Percentiles rank a stretch among this genome's conserved stretches.
These are phyloP conservation scores for Drosophila formosana DNA, from an alignment of 2,888 invertebrate species.

Conservation along the genomic window DNA sequence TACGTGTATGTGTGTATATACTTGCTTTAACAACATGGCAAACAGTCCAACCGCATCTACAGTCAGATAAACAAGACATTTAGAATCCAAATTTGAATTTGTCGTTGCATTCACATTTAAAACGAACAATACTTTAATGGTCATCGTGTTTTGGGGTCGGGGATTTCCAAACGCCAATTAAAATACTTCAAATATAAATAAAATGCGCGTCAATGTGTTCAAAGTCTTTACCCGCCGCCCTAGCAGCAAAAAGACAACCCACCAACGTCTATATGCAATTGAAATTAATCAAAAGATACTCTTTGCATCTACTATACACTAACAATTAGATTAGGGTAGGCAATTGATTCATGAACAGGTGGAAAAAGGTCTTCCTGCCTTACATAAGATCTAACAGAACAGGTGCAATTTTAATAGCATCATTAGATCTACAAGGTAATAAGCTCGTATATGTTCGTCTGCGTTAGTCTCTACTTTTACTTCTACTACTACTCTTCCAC, in stretches of 20 bases:
- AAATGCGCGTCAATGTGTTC: conserved; percentile 1
- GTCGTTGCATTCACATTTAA: conserved; percentile 12
- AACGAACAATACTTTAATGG: conserved; percentile 24
- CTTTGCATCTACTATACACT: conserved; percentile 1
- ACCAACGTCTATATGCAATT: conserved; percentile 24
- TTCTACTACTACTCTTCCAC: no score
- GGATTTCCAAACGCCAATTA: conserved; percentile 30
- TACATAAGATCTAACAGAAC: conserved; percentile 18
- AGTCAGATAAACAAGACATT: conserved; percentile 3
- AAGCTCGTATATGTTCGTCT: conserved; percentile 10
- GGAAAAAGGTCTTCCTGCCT: conserved; percentile 10
- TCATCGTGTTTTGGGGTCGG: conserved; percentile 32
- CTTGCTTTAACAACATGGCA: conserved; percentile 16
- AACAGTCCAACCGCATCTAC: conserved; percentile 5
- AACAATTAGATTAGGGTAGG: conserved; percentile 1
- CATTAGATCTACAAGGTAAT: conserved; percentile 21
- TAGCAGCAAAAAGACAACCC: conserved; percentile 9
- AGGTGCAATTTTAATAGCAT: conserved; percentile 27
- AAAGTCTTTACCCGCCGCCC: conserved; percentile 2
- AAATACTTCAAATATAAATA: conserved; percentile 3
- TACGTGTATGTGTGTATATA: neutral
- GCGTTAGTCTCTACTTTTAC: neutral
- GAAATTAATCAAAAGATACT: conserved; percentile 36
- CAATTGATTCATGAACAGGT: conserved; percentile 15
- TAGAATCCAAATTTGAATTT: neutral